Base-by-base conservation (phyloP, 2,113 vertebrate species). In the Tenrec ecaudatus region DNA sequence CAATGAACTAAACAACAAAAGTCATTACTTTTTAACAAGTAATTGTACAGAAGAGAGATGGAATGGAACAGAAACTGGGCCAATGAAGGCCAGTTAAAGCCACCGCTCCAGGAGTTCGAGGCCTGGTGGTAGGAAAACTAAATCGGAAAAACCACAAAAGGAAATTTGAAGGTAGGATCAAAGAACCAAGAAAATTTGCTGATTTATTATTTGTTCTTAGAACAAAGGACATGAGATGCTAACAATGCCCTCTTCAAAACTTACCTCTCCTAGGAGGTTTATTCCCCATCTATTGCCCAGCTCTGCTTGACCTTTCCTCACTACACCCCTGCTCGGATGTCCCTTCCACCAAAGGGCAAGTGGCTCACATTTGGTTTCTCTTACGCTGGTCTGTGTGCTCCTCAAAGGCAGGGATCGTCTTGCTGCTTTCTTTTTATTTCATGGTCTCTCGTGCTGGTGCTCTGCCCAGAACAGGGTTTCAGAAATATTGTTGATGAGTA, bases 371-470 rank as follows among this genome's bases (percentile, higher is more conserved):
- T 6, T 68, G 14, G 11, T 78, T 93, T 77, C 33, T 80, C 17
- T 29, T 73, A 5, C 33, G 53, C 7, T 33, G 6, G 19, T 43
- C 43, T 62, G 11, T 38, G 3, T 57, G 33, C 38, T 36, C 16
- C 25, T 88, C 83, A 64, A 76, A 40, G 20, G 25, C 62, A 80
- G 33, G 12, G 15, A 8, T 64, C 20, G 19, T 69, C 43, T 73
- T 78, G 82, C 68, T 86, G 71, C 23, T 86, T 84, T 85, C 38
- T 91, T 78, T 84, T n/a, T 68, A n/a, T 66, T 86, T 78, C 17
- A 16, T 47, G 25, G 19, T 71, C 71, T 82, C 33, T 78, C 80
- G 22, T 95, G 76, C 64, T 88, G 3, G 64, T 57, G 2, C 68
- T 91, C 11, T 31, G 64, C 53, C 40, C 69, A 62, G 23, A 76